phyloP scores from a whole-genome alignment of 2,797 vertebrate genomes.

The Myotis pilosus region DNA sequence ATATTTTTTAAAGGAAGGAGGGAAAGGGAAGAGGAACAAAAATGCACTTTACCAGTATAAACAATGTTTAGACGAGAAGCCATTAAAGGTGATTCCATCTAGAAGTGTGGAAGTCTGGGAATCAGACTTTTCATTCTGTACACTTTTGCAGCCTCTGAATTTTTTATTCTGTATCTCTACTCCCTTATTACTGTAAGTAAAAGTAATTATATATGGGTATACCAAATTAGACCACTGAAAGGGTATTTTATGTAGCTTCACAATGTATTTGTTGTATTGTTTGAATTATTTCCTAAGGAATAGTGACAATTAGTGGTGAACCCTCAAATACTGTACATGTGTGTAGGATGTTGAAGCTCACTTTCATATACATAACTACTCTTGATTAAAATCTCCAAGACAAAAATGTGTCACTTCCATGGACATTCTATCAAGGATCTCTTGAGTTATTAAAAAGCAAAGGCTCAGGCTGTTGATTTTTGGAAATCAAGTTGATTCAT shows the following conservation, averaged over 20 bases:
- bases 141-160: background rate
- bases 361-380: background rate
- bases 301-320: background rate
- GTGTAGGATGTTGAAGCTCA: background rate
- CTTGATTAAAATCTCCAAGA: conserved; percentile 38
- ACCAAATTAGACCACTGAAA: background rate
- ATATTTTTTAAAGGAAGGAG: background rate
- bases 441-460: conserved; percentile 33
- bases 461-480: background rate
- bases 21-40: background rate
- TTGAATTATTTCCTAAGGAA: background rate
- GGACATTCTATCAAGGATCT: background rate
- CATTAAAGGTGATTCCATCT: background rate
- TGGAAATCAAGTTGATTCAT: conserved; percentile 2
- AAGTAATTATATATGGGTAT: background rate
- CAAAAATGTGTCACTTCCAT: background rate
- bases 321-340: background rate
- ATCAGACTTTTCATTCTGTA: background rate
- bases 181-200: background rate
- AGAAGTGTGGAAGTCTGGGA: background rate
- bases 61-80: background rate
- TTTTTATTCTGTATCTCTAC: background rate
- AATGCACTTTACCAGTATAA: background rate
- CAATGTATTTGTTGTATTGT: background rate
- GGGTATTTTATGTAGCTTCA: background rate